Evolutionary conservation across 2,797 vertebrate genomes (phyloP).

Genomic region (Artibeus lituratus): DNA sequence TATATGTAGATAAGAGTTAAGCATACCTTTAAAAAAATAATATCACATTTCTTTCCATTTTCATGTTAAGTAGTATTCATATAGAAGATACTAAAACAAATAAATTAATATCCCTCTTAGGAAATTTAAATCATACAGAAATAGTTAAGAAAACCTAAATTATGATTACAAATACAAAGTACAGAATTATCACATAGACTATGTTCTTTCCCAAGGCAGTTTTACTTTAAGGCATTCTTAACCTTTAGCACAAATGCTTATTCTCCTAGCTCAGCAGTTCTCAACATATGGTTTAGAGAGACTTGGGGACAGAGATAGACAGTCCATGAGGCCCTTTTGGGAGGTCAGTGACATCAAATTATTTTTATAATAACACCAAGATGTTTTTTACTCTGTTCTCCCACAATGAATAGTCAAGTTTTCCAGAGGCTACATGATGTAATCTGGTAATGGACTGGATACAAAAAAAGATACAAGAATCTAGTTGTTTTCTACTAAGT

Average conservation of each 20-base stretch:
- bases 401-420: neutral
- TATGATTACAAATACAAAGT: neutral
- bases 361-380: neutral
- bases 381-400: neutral
- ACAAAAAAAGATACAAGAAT: neutral
- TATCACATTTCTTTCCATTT: neutral
- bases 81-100: neutral
- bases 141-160: neutral
- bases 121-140: neutral
- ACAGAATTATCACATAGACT: neutral
- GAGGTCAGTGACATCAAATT: neutral
- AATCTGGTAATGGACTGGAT: neutral
- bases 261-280: neutral
- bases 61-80: neutral
- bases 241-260: neutral
- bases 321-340: neutral
- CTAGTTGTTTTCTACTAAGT: neutral
- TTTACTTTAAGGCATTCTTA: conserved; percentile 20
- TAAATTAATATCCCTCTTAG: neutral
- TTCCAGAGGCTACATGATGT: neutral
- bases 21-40: neutral
- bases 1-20: neutral
- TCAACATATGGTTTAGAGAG: neutral
- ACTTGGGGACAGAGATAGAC: neutral
- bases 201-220: neutral